These are phyloP conservation scores for Lycophotia porphyrea DNA, from an alignment of 2,888 invertebrate genomes.

Conservation along the genomic window DNA sequence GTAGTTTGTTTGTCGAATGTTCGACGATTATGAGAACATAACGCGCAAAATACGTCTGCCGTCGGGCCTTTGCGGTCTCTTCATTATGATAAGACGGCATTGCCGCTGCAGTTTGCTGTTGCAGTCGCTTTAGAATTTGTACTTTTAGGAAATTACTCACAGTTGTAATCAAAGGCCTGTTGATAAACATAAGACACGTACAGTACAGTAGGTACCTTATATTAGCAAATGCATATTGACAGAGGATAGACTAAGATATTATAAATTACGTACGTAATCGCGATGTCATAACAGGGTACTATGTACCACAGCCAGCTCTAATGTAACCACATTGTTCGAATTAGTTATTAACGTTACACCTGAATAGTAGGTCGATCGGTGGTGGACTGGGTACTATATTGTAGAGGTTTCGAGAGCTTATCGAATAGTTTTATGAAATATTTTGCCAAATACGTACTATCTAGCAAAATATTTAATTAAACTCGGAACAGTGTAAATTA, in stretches of 20 bases:
- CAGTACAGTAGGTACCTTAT: not conserved
- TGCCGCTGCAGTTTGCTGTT: not conserved
- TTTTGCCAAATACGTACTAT: not conserved
- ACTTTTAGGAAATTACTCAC: conserved; percentile 1
- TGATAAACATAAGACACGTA: not conserved
- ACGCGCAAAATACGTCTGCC: not conserved
- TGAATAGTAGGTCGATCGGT: not conserved
- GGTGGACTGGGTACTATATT: not conserved
- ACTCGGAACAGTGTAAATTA: too few species aligned
- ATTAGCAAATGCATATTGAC: not conserved
- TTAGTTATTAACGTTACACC: not conserved
- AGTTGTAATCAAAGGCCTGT: not conserved
- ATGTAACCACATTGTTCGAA: not conserved
- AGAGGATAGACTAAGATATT: not conserved
- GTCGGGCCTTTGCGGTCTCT: not conserved
- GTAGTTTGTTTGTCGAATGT: not conserved
- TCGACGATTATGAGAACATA: not conserved
- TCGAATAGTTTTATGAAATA: not conserved
- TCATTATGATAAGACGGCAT: not conserved
- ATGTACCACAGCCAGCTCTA: not conserved
- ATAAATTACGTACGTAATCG: not conserved
- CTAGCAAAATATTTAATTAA: not conserved
- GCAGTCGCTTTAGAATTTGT: not conserved
- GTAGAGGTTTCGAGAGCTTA: not conserved
- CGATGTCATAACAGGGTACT: not conserved